A percentile compares a stretch with the other conserved stretches of the same genome.
Evolutionary conservation across 2,113 vertebrate species (phyloP).

Genomic region (Vidua macroura): DNA sequence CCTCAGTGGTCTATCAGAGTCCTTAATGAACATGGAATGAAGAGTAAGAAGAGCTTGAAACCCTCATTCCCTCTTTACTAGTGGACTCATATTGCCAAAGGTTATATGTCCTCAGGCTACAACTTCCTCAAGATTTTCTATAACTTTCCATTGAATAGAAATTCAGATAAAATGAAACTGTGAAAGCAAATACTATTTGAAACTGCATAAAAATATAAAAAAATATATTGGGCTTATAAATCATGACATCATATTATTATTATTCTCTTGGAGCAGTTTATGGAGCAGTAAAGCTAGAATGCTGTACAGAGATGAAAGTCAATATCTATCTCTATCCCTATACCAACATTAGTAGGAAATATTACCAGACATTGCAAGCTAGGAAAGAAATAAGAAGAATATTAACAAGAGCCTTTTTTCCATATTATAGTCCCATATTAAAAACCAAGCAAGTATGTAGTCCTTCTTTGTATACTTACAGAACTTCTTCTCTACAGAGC

Average conservation of each 20-base stretch:
- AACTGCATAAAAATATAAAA: slow-evolving; percentile 42
- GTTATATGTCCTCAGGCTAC: neutral
- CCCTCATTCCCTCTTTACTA: neutral
- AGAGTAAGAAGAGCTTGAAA: neutral
- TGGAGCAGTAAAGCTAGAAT: slow-evolving; percentile 53
- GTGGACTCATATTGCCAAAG: neutral
- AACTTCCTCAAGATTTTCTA: neutral
- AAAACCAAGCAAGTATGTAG: neutral
- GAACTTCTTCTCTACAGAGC: neutral
- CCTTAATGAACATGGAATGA: neutral
- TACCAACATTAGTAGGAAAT: slow-evolving; percentile 42
- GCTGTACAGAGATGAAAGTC: slow-evolving; percentile 41
- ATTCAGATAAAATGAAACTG: slow-evolving; percentile 35
- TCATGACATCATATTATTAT: slow-evolving; percentile 46
- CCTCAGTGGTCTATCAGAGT: neutral
- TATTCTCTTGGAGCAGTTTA: slow-evolving; percentile 61
- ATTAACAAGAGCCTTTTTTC: slow-evolving; percentile 30
- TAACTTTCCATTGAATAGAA: neutral
- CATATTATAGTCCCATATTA: neutral
- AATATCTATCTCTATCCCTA: slow-evolving; percentile 23
- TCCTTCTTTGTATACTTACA: neutral
- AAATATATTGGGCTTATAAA: slow-evolving; percentile 48
- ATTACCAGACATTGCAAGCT: neutral
- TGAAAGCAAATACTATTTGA: slow-evolving; percentile 53
- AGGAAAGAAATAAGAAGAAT: slow-evolving; percentile 32